phyloP scores from a whole-genome alignment of 2,888 invertebrate species.

The Callinectes sapidus region DNA sequence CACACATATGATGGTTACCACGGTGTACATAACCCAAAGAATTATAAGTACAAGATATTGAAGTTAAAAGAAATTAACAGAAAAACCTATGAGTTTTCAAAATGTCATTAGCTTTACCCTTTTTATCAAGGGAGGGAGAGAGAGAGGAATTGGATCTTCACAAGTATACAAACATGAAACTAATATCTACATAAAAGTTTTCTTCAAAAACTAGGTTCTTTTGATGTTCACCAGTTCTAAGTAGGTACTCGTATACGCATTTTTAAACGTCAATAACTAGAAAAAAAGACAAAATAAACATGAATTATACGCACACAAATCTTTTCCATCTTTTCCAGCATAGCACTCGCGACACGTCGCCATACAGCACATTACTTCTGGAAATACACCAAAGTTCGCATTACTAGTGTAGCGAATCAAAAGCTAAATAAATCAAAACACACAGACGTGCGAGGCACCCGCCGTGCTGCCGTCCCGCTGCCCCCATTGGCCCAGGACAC shows the following conservation, averaged over 20 bases:
- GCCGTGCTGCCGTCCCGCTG: neutral
- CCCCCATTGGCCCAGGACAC: conserved; percentile 5
- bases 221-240: neutral
- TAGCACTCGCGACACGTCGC: neutral
- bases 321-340: neutral
- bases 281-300: neutral
- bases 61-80: neutral
- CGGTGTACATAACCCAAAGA: neutral
- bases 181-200: neutral
- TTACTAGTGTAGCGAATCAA: neutral
- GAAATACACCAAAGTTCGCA: neutral
- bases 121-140: neutral
- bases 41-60: neutral
- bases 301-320: neutral
- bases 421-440: neutral
- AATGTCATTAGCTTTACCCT: neutral
- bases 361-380: neutral
- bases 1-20: neutral
- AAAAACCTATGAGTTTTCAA: neutral
- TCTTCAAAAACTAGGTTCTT: neutral
- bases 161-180: neutral
- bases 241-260: neutral
- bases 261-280: neutral
- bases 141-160: neutral
- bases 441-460: neutral